Conservation (phyloP, 2,888 invertebrate genomes). For the Itoplectis maculator region DNA sequence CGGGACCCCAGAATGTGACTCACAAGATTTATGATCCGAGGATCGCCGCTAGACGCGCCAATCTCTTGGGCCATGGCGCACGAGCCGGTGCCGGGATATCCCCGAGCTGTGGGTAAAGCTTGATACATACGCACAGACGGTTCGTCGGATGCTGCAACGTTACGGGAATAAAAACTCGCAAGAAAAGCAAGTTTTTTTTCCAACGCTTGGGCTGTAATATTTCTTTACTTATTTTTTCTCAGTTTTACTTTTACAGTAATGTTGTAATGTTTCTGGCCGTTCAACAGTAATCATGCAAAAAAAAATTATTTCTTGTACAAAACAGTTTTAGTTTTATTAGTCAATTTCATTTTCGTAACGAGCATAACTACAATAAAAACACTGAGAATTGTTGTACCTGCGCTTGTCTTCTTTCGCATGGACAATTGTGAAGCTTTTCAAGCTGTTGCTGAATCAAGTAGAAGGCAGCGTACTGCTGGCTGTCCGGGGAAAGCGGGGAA, state of each 20-base stretch:
- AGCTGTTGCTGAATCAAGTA: constrained; percentile 78
- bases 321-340: too few relatives aligned
- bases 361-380: too few relatives aligned
- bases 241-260: too few relatives aligned
- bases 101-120: constrained; percentile 43
- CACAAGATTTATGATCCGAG: constrained; percentile 82
- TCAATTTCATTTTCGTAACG: too few relatives aligned
- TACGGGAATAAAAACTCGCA: constrained; percentile 43
- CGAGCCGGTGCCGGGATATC: constrained; percentile 59
- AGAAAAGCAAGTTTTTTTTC: constrained; percentile 28
- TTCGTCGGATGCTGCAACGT: constrained; percentile 33
- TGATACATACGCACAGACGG: constrained; percentile 43
- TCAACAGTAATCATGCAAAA: too few relatives aligned
- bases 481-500: constrained; percentile 79
- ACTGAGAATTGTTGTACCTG: constrained; percentile 76
- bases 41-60: constrained; percentile 73
- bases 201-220: background rate
- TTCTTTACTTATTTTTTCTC: background rate
- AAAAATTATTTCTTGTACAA: too few relatives aligned
- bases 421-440: constrained; percentile 79
- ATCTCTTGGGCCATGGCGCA: constrained; percentile 70
- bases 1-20: constrained; percentile 78
- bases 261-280: too few relatives aligned
- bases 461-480: constrained; percentile 78
- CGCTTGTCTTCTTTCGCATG: constrained; percentile 81